Evolutionary conservation across 2,797 vertebrate species (phyloP).

Genomic region (Cirrhinus mrigala): DNA sequence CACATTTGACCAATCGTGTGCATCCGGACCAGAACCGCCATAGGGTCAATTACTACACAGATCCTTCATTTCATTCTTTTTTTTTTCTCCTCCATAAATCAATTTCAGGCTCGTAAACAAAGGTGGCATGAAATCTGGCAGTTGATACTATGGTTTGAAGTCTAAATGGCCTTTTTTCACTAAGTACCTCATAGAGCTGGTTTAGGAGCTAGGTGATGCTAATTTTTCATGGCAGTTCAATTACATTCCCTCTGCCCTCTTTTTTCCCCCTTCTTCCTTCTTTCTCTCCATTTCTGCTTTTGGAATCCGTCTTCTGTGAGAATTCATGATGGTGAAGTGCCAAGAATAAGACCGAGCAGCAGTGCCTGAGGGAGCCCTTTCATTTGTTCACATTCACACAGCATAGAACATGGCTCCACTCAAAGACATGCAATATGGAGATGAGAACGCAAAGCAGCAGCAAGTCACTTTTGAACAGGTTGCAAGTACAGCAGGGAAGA

Average conservation of each 20-base stretch:
- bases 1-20: slow-evolving; percentile 21
- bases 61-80: slow-evolving; percentile 35
- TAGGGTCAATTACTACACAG: slow-evolving; percentile 48
- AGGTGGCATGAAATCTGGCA: slow-evolving; percentile 77
- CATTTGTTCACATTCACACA: slow-evolving; percentile 51
- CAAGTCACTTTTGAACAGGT: slow-evolving; percentile 23
- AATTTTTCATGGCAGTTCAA: slow-evolving; percentile 81
- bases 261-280: slow-evolving; percentile 49
- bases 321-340: slow-evolving; percentile 48
- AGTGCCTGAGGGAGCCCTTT: slow-evolving; percentile 45
- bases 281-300: slow-evolving; percentile 34
- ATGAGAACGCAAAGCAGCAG: slow-evolving; percentile 22
- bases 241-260: slow-evolving; percentile 73
- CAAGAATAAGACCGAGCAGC: slow-evolving; percentile 33
- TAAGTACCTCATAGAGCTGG: slow-evolving; percentile 70
- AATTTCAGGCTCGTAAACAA: slow-evolving; percentile 75
- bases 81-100: slow-evolving; percentile 74
- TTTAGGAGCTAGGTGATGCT: slow-evolving; percentile 76
- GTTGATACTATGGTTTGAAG: slow-evolving; percentile 79
- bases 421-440: slow-evolving; percentile 35
- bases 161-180: slow-evolving; percentile 72
- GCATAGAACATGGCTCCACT: slow-evolving; percentile 34
- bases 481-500: not conserved
- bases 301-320: slow-evolving; percentile 47
- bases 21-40: slow-evolving; percentile 23